Conservation (phyloP, 2,888 invertebrate genomes). For the Plagiodera versicolora region DNA sequence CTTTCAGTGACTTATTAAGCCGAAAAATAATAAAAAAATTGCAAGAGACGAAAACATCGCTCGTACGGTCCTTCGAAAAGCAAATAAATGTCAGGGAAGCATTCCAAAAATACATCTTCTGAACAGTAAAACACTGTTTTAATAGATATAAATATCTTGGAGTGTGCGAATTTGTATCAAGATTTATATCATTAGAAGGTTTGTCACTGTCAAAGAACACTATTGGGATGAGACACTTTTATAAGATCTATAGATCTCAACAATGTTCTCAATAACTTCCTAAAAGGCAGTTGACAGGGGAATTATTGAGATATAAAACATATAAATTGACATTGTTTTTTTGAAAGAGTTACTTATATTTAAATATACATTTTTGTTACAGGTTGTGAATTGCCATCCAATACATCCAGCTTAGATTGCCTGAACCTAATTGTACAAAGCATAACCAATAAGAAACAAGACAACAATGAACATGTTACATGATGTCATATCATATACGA, state of each 20-base stretch:
- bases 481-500: conserved; percentile 8
- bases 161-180: conserved; percentile 44
- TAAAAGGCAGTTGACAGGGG: too few relatives aligned
- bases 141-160: conserved; percentile 47
- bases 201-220: conserved; percentile 40
- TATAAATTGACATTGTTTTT: not conserved
- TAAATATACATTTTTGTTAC: conserved; percentile 40
- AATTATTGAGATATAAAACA: too few relatives aligned
- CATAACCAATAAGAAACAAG: conserved; percentile 56
- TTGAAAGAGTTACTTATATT: not conserved
- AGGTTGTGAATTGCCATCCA: conserved; percentile 57
- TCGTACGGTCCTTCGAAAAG: conserved; percentile 46
- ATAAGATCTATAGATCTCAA: conserved; percentile 12
- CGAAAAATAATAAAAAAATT: conserved; percentile 14
- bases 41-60: conserved; percentile 33
- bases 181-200: conserved; percentile 47
- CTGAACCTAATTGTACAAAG: conserved; percentile 73
- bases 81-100: conserved; percentile 31
- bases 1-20: conserved; percentile 17
- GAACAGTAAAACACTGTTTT: conserved; percentile 45
- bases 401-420: conserved; percentile 65
- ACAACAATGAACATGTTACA: conserved; percentile 29
- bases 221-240: conserved; percentile 20
- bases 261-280: not conserved
- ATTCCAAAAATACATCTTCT: conserved; percentile 35